Percentiles rank a stretch among this genome's conserved stretches.
These are phyloP conservation scores for Tamias sibiricus DNA, from an alignment of 2,113 vertebrate species.

Conservation along the genomic window DNA sequence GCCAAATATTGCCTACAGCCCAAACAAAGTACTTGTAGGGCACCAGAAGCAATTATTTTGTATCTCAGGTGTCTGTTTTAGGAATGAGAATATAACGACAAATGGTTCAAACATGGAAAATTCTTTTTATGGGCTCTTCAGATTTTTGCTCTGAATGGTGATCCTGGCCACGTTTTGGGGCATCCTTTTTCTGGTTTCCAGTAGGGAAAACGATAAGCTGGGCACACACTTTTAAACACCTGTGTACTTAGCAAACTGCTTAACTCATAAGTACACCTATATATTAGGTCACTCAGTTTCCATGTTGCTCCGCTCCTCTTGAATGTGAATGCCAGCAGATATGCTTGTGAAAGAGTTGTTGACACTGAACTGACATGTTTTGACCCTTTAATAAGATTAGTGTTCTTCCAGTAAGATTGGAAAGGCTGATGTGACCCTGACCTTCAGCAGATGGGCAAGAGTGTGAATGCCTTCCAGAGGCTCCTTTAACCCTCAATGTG, in stretches of 20 bases:
- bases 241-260: fast-evolving
- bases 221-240: fast-evolving
- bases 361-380: too few relatives aligned
- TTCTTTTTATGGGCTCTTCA: neutral
- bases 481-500: fast-evolving
- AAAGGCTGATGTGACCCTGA: neutral
- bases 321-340: fast-evolving
- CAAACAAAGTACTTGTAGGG: neutral
- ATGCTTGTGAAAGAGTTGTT: fast-evolving
- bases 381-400: too few relatives aligned
- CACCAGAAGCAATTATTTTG: neutral
- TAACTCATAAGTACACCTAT: fast-evolving
- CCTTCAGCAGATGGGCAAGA: neutral
- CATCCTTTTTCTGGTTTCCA: neutral
- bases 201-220: neutral
- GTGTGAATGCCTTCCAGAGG: neutral
- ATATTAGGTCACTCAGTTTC: neutral
- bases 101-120: neutral
- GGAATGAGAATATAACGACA: neutral
- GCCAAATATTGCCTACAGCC: constrained; percentile 23
- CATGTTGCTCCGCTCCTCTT: neutral
- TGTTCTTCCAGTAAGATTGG: neutral
- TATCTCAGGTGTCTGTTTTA: neutral
- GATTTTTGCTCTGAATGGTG: neutral
- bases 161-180: neutral